Evolutionary conservation across 2,113 vertebrate genomes (phyloP).

Genomic region (Gobius niger): DNA sequence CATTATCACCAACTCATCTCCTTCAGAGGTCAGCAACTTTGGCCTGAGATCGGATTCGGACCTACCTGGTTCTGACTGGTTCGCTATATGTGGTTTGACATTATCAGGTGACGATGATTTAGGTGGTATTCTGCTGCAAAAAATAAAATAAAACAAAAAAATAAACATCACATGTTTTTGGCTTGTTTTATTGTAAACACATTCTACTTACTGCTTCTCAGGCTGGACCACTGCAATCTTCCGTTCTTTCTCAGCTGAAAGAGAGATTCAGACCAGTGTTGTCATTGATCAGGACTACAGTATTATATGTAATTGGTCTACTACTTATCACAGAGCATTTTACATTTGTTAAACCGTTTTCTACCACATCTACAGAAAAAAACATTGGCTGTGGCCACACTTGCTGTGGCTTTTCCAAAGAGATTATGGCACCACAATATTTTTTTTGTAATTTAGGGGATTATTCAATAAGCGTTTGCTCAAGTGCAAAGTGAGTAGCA

Average conservation of each 20-base stretch:
- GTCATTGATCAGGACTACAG: too few species aligned
- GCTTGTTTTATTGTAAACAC: not conserved
- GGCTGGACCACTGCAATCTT: constrained; percentile 94
- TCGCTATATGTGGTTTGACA: constrained; percentile 67
- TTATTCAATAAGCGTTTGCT: too few species aligned
- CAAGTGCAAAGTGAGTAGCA: too few species aligned
- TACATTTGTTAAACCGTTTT: too few species aligned
- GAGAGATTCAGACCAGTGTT: constrained; percentile 18
- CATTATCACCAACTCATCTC: not conserved
- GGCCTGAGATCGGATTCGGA: not conserved
- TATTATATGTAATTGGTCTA: too few species aligned
- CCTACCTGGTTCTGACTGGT: constrained; percentile 74
- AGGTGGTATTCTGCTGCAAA: constrained; percentile 57
- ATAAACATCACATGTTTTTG: constrained; percentile 3
- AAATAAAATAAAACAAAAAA: constrained; percentile 23
- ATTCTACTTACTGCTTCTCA: constrained; percentile 91
- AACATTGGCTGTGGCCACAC: too few species aligned
- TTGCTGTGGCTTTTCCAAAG: too few species aligned
- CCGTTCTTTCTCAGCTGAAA: constrained; percentile 86
- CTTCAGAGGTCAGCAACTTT: not conserved
- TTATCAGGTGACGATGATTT: constrained; percentile 72
- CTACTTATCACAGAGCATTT: too few species aligned
- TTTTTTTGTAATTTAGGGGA: too few species aligned
- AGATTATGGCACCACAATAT: too few species aligned
- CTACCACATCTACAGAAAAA: too few species aligned